These are phyloP conservation scores for Mellilla xanthometata DNA, from an alignment of 2,888 invertebrate species.

Conservation along the genomic window DNA sequence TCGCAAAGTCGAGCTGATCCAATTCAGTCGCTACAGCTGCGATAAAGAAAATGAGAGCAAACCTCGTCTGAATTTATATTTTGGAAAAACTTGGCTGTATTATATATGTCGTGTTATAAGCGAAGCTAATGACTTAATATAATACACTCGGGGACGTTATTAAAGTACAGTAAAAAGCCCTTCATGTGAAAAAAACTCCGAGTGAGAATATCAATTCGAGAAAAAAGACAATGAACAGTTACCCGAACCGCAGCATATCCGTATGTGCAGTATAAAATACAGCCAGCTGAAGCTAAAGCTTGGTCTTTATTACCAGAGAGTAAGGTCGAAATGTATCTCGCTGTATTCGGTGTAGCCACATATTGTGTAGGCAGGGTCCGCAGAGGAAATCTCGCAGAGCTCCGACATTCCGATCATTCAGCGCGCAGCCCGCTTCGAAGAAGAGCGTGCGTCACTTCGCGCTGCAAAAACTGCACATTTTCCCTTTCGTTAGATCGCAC, in stretches of 20 bases:
- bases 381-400: conserved; percentile 42
- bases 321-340: conserved; percentile 8
- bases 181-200: conserved; percentile 10
- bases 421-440: conserved; percentile 55
- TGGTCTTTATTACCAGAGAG: conserved; percentile 1
- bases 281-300: not conserved
- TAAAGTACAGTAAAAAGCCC: conserved; percentile 8
- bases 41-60: conserved; percentile 7
- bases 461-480: conserved; percentile 73
- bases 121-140: not conserved
- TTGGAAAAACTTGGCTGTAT: not conserved
- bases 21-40: conserved; percentile 10
- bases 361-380: conserved; percentile 4
- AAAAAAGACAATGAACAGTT: conserved; percentile 31
- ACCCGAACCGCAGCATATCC: conserved; percentile 17
- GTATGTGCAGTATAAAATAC: conserved; percentile 23
- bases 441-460: conserved; percentile 59
- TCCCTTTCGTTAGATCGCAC: conserved; percentile 69
- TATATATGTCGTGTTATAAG: not conserved
- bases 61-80: conserved; percentile 2
- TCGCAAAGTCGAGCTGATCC: conserved; percentile 21
- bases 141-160: not conserved
- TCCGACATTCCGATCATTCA: conserved; percentile 55
- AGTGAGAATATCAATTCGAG: conserved; percentile 5
- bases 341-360: not conserved